Conservation (phyloP, 2,888 invertebrate genomes). For the Cataglyphis altisquamis region DNA sequence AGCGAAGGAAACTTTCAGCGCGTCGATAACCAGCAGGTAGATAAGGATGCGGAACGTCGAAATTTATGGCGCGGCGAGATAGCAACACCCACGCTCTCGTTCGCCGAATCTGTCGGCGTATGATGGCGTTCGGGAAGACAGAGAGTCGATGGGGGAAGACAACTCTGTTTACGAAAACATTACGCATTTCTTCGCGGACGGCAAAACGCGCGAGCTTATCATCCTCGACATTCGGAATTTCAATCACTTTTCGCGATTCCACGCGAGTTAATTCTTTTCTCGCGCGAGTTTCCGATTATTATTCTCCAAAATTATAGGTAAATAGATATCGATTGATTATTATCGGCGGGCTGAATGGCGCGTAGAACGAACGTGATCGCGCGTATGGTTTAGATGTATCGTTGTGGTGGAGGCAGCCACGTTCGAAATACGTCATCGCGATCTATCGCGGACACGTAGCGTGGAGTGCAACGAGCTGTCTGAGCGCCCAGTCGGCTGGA, state of each 20-base stretch:
- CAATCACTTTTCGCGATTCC: conserved; percentile 6
- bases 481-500: conserved; percentile 17
- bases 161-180: conserved; percentile 57
- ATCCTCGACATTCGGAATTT: conserved; percentile 29
- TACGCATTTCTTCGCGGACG: conserved; percentile 37
- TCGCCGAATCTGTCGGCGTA: conserved; percentile 34
- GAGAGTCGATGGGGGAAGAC: background rate
- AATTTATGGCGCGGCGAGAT: conserved; percentile 46
- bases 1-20: conserved; percentile 39
- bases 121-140: conserved; percentile 17
- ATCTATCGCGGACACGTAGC: conserved; percentile 58
- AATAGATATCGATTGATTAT: background rate
- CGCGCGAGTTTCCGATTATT: conserved; percentile 23
- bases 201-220: conserved; percentile 12
- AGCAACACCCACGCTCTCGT: conserved; percentile 11
- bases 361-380: background rate
- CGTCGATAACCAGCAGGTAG: conserved; percentile 38
- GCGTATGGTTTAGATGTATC: conserved; percentile 12
- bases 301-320: conserved; percentile 30
- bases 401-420: conserved; percentile 15
- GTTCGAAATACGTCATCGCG: conserved; percentile 33
- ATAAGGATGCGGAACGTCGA: conserved; percentile 29
- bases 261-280: background rate
- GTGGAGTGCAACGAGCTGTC: conserved; percentile 52
- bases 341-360: background rate